Base-by-base conservation (phyloP, 2,797 vertebrate species). In the Leuciscus waleckii region DNA sequence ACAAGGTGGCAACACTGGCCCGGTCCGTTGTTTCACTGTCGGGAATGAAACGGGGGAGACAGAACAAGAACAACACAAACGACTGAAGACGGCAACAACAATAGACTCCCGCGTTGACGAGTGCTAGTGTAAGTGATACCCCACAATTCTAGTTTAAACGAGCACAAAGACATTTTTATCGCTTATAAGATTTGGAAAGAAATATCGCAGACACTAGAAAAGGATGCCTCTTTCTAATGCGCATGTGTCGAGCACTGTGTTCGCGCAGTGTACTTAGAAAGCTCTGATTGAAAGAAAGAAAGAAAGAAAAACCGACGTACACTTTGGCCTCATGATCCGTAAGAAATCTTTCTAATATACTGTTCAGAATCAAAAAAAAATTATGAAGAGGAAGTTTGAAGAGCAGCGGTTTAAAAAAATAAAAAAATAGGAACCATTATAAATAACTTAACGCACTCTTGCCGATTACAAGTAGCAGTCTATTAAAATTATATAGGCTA, bases 21-120 rank as follows among this genome's bases (percentile, higher is more conserved):
- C 29, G 26, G 14, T 1, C 26, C 29, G 63, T 32, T 71, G 21
- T n/a, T 69, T 71, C 69, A 71, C 13, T 17, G 39, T 41, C 23
- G 39, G 23, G 21, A 41, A 23, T n/a, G 69, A 71, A 71, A 26
- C 69, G 23, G 39, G 2, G 39, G 61, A 65, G 6, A 71, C 69
- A 46, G 69, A 71, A 46, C 43, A 74, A 74, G 71, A 74, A 17
- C 71, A 32, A 49, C 71, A 49, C n/a, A 73, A 46, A 46, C 43
- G 39, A 16, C 71, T 2, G 41, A 46, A 21, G 71, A 74, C 71
- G 1, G 13, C 71, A 46, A 4, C 41, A 74, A 74, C 71, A 74
- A 74, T 74, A 74, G 71, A 74, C 71, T 43, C 71, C 71, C 71
- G 71, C 71, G 71, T 74, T 29, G 71, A 32, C n/a, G 71, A 46